Base-by-base conservation (phyloP, 2,113 vertebrate species). In the Cygnus buccinator region DNA sequence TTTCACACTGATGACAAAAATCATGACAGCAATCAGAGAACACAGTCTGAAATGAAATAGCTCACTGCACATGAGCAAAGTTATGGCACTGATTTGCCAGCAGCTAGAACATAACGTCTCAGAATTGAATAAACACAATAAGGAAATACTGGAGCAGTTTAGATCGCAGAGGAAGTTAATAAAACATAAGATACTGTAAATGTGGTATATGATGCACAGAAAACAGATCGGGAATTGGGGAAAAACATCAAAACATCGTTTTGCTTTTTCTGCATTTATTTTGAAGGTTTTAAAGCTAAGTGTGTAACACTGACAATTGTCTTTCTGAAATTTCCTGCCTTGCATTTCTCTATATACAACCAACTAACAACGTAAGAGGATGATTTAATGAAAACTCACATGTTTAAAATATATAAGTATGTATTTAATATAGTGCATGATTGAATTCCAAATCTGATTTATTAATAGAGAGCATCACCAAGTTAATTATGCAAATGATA, bases 231-330 rank as follows among this genome's bases (percentile, higher is more conserved):
- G 23, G 29, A 87, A 63, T 6, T 37, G 28, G 29, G 61, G 41
- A 18, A 81, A 85, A 94, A 37, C 0, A 7, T 31, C 18, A 80
- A 85, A 93, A 41, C 0, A 7, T 25, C 20, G 41, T 37, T 87
- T 85, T 50, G 72, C 28, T 35, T 80, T 83, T 84, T 80, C 35
- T 81, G 31, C 29, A 29, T 35, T 84, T 77, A 31, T 83, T 86
- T 41, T 39, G 72, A 58, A 0, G 2, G 35, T 46, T 80, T 26
- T 74, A 58, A 88, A 83, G 50, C 23, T 20, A 86, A 68, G 35
- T 13, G 25, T 29, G 35, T 6, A 46, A 35, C 44, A 88, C 0
- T 0, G 35, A 82, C 0, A 0, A 78, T 50, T 71, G 52, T 63
- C 31, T 75, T 84, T 20, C 21, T 74, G 37, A 89, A 84, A 92